These are phyloP conservation scores for Dastarcus helophoroides DNA, from an alignment of 2,888 invertebrate species.

Conservation along the genomic window DNA sequence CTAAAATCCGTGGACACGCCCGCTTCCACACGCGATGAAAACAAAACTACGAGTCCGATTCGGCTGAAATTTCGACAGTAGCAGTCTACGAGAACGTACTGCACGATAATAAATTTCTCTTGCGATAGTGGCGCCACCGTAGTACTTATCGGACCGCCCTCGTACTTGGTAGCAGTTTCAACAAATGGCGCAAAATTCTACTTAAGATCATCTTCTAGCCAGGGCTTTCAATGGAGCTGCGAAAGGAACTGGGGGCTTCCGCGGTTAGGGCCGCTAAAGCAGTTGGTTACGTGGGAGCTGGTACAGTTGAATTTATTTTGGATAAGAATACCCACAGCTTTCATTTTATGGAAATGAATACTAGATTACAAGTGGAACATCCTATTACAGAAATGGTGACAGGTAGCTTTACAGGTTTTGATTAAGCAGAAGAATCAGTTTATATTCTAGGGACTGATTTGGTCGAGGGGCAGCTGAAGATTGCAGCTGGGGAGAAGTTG, in stretches of 20 bases:
- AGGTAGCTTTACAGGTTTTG: constrained; percentile 33
- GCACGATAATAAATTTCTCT: no score
- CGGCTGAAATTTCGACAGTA: no score
- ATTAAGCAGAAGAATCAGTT: not conserved
- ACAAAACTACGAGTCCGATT: no score
- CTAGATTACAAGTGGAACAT: constrained; percentile 89
- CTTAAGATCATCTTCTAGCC: constrained; percentile 59
- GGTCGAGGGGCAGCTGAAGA: constrained; percentile 93
- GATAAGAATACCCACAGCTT: constrained; percentile 77
- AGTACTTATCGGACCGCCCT: no score
- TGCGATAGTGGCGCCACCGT: no score
- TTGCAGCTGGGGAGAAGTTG: constrained; percentile 79
- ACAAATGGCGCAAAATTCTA: no score
- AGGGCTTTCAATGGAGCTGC: constrained; percentile 64
- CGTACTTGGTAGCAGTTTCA: no score
- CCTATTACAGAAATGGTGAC: constrained; percentile 98
- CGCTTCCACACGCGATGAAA: no score
- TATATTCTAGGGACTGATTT: constrained; percentile 60
- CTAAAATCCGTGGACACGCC: no score
- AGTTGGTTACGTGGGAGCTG: constrained; percentile 94
- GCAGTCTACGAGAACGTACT: no score
- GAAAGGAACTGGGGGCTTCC: constrained; percentile 71
- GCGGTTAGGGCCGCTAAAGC: constrained; percentile 91
- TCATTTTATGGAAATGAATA: constrained; percentile 99
- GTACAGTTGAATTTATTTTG: constrained; percentile 96